Evolutionary conservation across 2,888 invertebrate genomes (phyloP).

Genomic region (Eudasyphora cyanicolor): DNA sequence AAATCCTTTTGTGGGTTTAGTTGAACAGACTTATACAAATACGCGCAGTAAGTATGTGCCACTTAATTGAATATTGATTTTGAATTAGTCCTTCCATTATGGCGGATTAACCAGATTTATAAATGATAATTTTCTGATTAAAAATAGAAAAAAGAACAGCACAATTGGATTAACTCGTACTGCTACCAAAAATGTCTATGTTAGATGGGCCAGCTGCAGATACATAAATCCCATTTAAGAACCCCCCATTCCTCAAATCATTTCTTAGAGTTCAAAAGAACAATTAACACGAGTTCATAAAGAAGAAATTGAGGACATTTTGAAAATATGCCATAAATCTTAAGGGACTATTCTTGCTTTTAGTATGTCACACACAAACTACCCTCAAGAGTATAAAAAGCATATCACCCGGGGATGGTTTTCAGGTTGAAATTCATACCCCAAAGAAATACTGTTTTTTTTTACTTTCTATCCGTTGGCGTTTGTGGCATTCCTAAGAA

Average conservation of each 20-base stretch:
- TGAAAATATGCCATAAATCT: not conserved
- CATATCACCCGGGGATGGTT: not conserved
- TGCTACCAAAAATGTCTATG: too few species aligned
- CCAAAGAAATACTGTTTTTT: not conserved
- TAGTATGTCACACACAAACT: not conserved
- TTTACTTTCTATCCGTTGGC: not conserved
- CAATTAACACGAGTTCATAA: not conserved
- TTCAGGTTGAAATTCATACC: not conserved
- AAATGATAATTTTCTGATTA: too few species aligned
- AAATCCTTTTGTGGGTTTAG: constrained; percentile 92
- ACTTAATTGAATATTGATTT: constrained; percentile 4
- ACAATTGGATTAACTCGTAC: too few species aligned
- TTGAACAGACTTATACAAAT: constrained; percentile 89
- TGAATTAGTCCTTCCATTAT: not conserved
- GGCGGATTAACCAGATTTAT: not conserved
- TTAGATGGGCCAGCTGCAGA: not conserved
- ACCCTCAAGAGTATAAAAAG: not conserved
- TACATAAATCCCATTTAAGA: not conserved
- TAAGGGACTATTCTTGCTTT: not conserved
- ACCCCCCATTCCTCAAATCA: not conserved
- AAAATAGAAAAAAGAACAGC: not conserved
- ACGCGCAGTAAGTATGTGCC: constrained; percentile 89
- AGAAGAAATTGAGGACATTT: not conserved
- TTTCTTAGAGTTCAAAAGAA: not conserved
- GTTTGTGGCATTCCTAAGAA: not conserved